These are phyloP conservation scores for Pantelozetes paolii DNA, from an alignment of 2,888 invertebrate genomes.

Conservation along the genomic window DNA sequence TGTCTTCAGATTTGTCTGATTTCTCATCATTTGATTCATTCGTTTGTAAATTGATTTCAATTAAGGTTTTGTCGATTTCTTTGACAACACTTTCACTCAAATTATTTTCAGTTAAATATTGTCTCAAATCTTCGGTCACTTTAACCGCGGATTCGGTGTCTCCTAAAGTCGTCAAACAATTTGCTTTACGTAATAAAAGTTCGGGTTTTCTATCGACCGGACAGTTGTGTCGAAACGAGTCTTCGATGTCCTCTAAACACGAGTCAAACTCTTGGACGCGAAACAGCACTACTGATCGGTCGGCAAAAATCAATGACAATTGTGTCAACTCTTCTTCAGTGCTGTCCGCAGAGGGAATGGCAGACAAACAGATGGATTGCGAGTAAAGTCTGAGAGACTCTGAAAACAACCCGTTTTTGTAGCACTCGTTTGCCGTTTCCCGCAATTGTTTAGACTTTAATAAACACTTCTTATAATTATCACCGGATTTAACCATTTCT, in stretches of 20 bases:
- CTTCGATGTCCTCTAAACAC: conserved; percentile 35
- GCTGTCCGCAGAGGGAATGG: not conserved
- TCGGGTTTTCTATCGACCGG: not conserved
- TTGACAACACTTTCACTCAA: not conserved
- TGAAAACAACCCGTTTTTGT: conserved; percentile 1
- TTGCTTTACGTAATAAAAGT: conserved; percentile 11
- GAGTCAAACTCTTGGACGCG: conserved; percentile 22
- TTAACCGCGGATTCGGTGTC: not conserved
- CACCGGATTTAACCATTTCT: not conserved
- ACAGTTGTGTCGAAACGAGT: conserved; percentile 21
- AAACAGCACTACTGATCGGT: conserved; percentile 11
- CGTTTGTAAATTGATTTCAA: conserved; percentile 7
- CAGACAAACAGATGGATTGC: conserved; percentile 31
- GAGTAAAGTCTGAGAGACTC: conserved; percentile 5
- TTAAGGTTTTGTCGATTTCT: not conserved
- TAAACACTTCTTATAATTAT: not conserved
- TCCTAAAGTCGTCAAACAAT: conserved; percentile 21
- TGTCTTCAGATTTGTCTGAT: not conserved
- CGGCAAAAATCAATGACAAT: conserved; percentile 5
- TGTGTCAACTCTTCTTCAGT: not conserved
- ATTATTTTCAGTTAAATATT: not conserved
- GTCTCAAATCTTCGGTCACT: not conserved
- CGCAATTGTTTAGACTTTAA: conserved; percentile 1
- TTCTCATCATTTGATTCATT: conserved; percentile 18
- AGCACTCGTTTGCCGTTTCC: not conserved